These are phyloP conservation scores for Himantopus leucocephalus DNA, from an alignment of 2,113 vertebrate species.

Conservation along the genomic window DNA sequence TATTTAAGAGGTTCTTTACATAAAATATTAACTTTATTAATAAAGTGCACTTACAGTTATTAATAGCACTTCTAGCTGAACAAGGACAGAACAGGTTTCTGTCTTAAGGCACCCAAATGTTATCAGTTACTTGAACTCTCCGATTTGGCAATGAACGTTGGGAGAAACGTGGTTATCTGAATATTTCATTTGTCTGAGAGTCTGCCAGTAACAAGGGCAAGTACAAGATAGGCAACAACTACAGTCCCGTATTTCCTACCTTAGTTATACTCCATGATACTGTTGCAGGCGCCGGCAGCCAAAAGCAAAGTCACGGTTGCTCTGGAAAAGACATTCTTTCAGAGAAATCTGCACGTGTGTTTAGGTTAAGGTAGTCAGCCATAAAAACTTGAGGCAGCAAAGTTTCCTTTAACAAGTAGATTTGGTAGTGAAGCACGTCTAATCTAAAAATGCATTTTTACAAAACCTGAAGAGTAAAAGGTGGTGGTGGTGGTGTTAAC, in stretches of 20 bases:
- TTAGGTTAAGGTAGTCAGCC: background rate
- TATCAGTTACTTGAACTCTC: background rate
- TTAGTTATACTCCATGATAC: background rate
- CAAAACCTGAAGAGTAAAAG: background rate
- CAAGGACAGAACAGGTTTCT: background rate
- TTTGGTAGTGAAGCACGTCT: background rate
- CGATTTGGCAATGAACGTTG: background rate
- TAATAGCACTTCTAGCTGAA: background rate
- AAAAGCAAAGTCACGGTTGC: background rate
- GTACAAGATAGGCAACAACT: background rate
- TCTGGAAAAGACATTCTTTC: background rate
- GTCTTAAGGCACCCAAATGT: background rate
- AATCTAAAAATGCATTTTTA: background rate
- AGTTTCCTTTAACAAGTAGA: background rate
- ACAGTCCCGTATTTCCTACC: accelerated
- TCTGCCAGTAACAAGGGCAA: background rate
- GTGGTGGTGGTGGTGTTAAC: accelerated
- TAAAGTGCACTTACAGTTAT: background rate
- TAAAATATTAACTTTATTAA: background rate
- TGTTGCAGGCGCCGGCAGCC: background rate
- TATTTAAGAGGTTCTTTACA: background rate
- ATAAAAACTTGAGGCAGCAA: background rate
- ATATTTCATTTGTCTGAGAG: background rate
- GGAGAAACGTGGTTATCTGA: background rate
- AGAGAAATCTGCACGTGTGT: background rate